These are phyloP conservation scores for Tethea ocularis DNA, from an alignment of 2,888 invertebrate species.

Conservation along the genomic window DNA sequence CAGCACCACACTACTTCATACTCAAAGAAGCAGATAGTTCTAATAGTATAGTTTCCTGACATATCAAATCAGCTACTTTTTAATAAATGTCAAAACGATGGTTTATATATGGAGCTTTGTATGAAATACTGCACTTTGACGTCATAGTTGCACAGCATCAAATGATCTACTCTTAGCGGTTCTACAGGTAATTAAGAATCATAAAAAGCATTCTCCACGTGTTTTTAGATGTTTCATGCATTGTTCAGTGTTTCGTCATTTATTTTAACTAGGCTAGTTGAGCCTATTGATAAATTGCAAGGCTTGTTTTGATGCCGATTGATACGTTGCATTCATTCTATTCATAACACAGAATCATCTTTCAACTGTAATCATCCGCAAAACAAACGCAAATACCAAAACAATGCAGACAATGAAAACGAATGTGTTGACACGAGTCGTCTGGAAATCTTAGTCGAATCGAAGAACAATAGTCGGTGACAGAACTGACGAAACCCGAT, in stretches of 20 bases:
- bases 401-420: slow-evolving; percentile 50
- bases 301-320: neutral
- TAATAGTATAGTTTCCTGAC: neutral
- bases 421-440: slow-evolving; percentile 50
- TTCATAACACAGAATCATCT: slow-evolving; percentile 38
- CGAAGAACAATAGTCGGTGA: slow-evolving; percentile 54
- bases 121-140: too few relatives aligned
- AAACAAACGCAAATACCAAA: slow-evolving; percentile 27
- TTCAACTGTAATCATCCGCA: slow-evolving; percentile 30
- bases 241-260: too few relatives aligned
- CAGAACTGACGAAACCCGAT: slow-evolving; percentile 62
- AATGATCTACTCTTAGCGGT: too few relatives aligned
- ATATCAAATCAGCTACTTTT: too few relatives aligned
- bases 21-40: neutral
- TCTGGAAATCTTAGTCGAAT: slow-evolving; percentile 35
- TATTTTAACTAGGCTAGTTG: too few relatives aligned
- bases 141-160: too few relatives aligned
- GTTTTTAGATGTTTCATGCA: too few relatives aligned
- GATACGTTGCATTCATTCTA: neutral
- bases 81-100: too few relatives aligned
- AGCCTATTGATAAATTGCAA: too few relatives aligned
- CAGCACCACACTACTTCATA: slow-evolving; percentile 17
- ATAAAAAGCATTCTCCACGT: too few relatives aligned
- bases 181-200: too few relatives aligned
- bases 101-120: too few relatives aligned